phyloP scores from a whole-genome alignment of 2,888 invertebrate genomes.

The Apodemia mormo region DNA sequence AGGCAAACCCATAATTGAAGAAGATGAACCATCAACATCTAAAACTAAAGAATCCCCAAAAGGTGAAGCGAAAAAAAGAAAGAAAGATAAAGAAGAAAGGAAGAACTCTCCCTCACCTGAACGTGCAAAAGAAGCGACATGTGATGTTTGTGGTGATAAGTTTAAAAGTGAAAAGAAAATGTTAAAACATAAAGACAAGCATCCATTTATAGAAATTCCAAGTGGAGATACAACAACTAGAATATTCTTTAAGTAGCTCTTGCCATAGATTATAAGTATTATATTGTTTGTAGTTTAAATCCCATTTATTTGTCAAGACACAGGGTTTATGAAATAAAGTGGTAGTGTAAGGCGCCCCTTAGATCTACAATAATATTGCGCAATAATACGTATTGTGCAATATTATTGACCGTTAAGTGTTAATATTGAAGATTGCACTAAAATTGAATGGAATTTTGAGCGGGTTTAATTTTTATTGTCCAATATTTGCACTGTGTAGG shows the following conservation, averaged over 20 bases:
- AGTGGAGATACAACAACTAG: slow-evolving; percentile 74
- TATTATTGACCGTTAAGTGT: no score
- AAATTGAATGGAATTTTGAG: no score
- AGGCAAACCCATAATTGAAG: slow-evolving; percentile 55
- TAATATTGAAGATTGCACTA: no score
- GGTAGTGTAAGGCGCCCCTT: background rate
- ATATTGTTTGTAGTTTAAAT: slow-evolving; percentile 26
- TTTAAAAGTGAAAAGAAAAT: slow-evolving; percentile 60
- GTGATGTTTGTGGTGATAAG: slow-evolving; percentile 72
- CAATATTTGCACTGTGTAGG: no score
- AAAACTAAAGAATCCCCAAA: slow-evolving; percentile 36
- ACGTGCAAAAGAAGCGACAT: slow-evolving; percentile 44
- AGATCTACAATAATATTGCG: no score
- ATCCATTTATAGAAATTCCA: slow-evolving; percentile 75
- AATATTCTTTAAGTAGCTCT: slow-evolving; percentile 74
- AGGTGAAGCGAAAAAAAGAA: slow-evolving; percentile 46
- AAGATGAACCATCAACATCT: slow-evolving; percentile 48
- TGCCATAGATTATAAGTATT: slow-evolving; percentile 41
- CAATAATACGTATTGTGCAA: no score
- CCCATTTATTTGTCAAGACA: slow-evolving; percentile 24
- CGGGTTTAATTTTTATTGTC: no score
- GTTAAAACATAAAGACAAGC: slow-evolving; percentile 70
- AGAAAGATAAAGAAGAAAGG: slow-evolving; percentile 38
- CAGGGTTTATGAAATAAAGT: slow-evolving; percentile 4
- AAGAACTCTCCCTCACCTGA: slow-evolving; percentile 32